Percentiles rank a stretch among this genome's conserved stretches.
Evolutionary conservation across 2,888 invertebrate species (phyloP).

Genomic region (Luperina testacea): DNA sequence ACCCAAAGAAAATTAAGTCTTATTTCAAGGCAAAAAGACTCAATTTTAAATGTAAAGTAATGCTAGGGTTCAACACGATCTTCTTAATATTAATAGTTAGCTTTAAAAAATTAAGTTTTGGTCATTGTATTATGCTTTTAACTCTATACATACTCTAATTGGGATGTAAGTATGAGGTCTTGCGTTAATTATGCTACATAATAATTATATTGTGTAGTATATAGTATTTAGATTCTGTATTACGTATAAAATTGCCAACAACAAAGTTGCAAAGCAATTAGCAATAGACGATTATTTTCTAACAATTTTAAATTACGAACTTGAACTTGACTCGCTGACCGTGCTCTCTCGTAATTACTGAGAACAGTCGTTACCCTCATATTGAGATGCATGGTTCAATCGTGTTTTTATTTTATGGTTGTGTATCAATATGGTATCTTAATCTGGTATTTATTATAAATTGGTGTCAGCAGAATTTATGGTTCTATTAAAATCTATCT

Average conservation of each 20-base stretch:
- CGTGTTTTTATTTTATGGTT: constrained; percentile 35
- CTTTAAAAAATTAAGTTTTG: no score
- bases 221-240: not conserved
- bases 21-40: no score
- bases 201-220: no score
- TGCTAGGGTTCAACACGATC: no score
- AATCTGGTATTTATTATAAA: not conserved
- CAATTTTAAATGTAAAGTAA: no score
- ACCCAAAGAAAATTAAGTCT: no score
- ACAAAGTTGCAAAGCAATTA: constrained; percentile 20
- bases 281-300: not conserved
- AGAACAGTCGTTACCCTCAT: constrained; percentile 67
- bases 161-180: no score
- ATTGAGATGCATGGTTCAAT: constrained; percentile 36
- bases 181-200: no score
- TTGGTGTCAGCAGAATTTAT: constrained; percentile 1
- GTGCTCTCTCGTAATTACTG: constrained; percentile 19
- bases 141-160: no score
- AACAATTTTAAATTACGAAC: not conserved
- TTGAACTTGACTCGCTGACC: constrained; percentile 34
- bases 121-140: no score
- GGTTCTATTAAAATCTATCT: no score
- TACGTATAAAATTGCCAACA: not conserved
- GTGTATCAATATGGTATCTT: constrained; percentile 15
- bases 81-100: no score